Percentiles rank a stretch among this genome's conserved stretches.
These are phyloP conservation scores for Phalacrocorax aristotelis DNA, from an alignment of 2,113 vertebrate genomes.

Conservation along the genomic window DNA sequence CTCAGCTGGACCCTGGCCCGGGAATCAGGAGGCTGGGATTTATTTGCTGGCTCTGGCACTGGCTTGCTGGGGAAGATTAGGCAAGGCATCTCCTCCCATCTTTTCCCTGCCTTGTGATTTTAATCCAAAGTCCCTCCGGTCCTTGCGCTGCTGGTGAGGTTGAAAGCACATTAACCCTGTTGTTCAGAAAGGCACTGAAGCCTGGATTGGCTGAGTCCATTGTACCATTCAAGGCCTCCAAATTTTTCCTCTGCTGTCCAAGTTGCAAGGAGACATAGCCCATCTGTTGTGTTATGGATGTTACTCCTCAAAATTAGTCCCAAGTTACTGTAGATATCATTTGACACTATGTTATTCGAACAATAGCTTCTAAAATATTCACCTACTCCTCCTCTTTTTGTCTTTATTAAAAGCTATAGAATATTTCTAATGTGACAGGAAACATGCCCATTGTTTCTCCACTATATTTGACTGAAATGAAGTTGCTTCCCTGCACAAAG, in stretches of 20 bases:
- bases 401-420: slow-evolving; percentile 1
- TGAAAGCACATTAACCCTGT: background rate
- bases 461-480: slow-evolving; percentile 6
- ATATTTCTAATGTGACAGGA: slow-evolving; percentile 6
- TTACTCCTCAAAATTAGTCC: background rate
- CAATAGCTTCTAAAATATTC: slow-evolving; percentile 37
- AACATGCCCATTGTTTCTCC: slow-evolving; percentile 16
- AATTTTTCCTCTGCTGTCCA: background rate
- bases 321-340: background rate
- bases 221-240: background rate
- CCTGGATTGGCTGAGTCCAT: background rate
- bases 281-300: background rate
- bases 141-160: background rate
- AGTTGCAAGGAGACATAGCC: background rate
- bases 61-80: background rate
- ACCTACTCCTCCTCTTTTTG: slow-evolving; percentile 6
- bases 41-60: background rate
- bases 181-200: background rate
- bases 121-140: background rate
- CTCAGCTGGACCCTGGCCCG: background rate
- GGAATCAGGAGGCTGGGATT: background rate
- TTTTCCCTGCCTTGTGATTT: background rate
- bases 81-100: background rate
- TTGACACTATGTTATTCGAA: background rate
- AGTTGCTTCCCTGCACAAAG: background rate